Evolutionary conservation across 2,888 invertebrate species (phyloP).

Genomic region (Himalopsyche tibetana): DNA sequence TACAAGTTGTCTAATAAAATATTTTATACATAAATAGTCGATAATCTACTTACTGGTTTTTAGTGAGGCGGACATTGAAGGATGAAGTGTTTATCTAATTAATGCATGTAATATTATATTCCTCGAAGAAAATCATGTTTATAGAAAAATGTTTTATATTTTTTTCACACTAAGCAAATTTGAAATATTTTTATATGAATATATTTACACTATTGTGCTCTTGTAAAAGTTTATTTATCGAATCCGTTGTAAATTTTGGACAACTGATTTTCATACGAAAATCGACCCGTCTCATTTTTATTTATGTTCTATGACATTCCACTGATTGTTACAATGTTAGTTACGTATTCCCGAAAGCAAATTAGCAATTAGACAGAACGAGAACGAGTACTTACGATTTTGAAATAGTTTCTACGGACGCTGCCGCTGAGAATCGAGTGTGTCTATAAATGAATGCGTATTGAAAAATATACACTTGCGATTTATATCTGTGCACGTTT

Average conservation of each 20-base stretch:
- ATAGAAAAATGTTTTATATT: slow-evolving; percentile 12
- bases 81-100: neutral
- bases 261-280: neutral
- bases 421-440: neutral
- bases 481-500: slow-evolving; percentile 6
- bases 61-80: neutral
- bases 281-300: neutral
- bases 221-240: neutral
- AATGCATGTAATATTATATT: neutral
- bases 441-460: neutral
- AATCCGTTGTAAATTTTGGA: neutral
- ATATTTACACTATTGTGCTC: slow-evolving; percentile 12
- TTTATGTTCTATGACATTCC: slow-evolving; percentile 7
- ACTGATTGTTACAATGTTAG: neutral
- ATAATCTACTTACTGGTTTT: slow-evolving; percentile 36
- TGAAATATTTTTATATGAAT: neutral
- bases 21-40: slow-evolving; percentile 1
- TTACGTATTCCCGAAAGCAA: neutral
- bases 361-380: neutral
- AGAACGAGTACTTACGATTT: slow-evolving; percentile 28
- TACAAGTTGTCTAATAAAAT: neutral
- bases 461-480: slow-evolving; percentile 5
- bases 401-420: neutral
- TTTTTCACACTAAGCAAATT: neutral
- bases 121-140: slow-evolving; percentile 5